These are phyloP conservation scores for Psilanteris sp. DNA, from an alignment of 1,140 invertebrate genomes.

Conservation along the genomic window DNA sequence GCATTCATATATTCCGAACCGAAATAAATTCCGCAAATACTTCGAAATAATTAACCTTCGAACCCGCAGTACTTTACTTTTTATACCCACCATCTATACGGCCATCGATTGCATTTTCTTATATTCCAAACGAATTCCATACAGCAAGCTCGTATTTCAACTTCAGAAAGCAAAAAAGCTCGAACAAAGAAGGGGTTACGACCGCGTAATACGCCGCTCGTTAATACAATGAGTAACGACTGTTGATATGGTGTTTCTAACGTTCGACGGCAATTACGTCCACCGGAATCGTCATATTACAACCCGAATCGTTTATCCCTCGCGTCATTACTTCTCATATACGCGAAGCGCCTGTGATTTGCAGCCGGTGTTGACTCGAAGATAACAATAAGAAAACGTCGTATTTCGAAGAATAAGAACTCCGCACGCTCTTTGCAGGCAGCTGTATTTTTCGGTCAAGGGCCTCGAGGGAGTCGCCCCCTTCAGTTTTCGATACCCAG, in stretches of 20 bases:
- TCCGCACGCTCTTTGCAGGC: constrained; percentile 51
- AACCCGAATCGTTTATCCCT: constrained; percentile 15
- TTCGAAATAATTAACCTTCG: too few species aligned
- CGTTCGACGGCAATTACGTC: constrained; percentile 23
- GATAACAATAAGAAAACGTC: constrained; percentile 64
- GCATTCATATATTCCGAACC: too few species aligned
- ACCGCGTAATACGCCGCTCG: constrained; percentile 17
- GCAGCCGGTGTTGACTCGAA: constrained; percentile 56
- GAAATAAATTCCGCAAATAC: too few species aligned
- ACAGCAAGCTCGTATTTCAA: too few species aligned
- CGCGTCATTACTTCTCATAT: constrained; percentile 20
- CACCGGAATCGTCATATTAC: constrained; percentile 17
- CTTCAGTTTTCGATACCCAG: constrained; percentile 11
- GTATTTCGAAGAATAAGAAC: constrained; percentile 48
- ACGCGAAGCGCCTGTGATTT: constrained; percentile 50
- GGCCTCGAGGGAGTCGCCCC: constrained; percentile 65
- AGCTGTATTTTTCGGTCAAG: constrained; percentile 69
- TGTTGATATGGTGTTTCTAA: constrained; percentile 31
- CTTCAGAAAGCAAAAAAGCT: too few species aligned
- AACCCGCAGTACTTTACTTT: too few species aligned
- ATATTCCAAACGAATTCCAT: too few species aligned
- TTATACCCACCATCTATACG: too few species aligned
- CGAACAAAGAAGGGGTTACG: constrained; percentile 35
- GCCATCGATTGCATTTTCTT: too few species aligned
- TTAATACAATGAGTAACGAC: constrained; percentile 38